These are phyloP conservation scores for Agrypnia vestita DNA, from an alignment of 1,140 invertebrate genomes.

Conservation along the genomic window DNA sequence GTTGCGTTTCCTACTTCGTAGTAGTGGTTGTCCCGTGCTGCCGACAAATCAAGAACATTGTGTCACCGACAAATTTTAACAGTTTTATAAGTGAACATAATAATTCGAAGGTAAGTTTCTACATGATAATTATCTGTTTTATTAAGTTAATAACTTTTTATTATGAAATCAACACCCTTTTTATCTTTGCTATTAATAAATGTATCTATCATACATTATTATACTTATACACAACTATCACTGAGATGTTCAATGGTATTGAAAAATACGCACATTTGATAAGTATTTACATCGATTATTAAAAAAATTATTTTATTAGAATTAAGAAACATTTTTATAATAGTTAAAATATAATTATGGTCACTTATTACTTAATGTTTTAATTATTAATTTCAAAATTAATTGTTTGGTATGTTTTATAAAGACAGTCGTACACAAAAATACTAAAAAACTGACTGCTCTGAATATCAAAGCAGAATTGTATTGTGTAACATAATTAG, in stretches of 20 bases:
- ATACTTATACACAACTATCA: neutral
- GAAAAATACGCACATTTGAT: neutral
- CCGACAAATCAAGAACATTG: slow-evolving; percentile 3
- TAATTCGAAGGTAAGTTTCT: slow-evolving; percentile 18
- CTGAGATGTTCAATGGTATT: too few species aligned
- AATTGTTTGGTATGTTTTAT: too few species aligned
- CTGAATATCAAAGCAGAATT: too few species aligned
- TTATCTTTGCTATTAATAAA: neutral
- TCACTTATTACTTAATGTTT: too few species aligned
- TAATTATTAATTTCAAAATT: too few species aligned
- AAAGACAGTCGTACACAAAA: too few species aligned
- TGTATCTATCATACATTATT: neutral
- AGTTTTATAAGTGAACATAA: slow-evolving; percentile 33
- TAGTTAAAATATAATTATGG: too few species aligned
- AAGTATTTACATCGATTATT: too few species aligned
- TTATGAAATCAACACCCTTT: neutral
- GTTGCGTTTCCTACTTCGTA: slow-evolving; percentile 2
- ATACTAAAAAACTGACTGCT: too few species aligned
- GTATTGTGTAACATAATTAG: too few species aligned
- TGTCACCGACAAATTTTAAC: slow-evolving; percentile 13
- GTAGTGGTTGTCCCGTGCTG: neutral
- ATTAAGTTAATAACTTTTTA: neutral
- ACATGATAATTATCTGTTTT: neutral
- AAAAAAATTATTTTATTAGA: too few species aligned
- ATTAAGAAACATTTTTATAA: too few species aligned